Conservation (phyloP, 2,113 vertebrate species). For the Erythrolamprus reginae region DNA sequence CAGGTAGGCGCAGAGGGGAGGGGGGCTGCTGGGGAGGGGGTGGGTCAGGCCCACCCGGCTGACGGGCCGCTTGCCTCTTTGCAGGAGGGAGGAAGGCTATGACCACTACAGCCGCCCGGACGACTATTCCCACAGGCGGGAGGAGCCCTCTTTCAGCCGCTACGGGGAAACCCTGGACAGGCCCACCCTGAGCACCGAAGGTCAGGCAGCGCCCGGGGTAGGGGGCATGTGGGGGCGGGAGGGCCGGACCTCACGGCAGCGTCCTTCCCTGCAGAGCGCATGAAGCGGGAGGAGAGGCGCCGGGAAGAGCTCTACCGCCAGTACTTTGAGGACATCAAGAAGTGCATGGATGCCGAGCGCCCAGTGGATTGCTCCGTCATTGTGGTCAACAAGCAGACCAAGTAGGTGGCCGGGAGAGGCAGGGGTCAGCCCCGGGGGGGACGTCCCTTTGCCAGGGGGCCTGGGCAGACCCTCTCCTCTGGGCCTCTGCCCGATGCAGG, state of each 20-base stretch:
- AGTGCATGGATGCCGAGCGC: conserved; percentile 86
- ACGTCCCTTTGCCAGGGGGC: background rate
- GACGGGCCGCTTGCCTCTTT: background rate
- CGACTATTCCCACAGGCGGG: conserved; percentile 84
- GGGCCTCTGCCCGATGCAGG: conserved; percentile 65
- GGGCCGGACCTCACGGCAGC: background rate
- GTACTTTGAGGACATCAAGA: conserved; percentile 95
- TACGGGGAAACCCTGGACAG: conserved; percentile 86
- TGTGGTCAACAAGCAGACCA: conserved; percentile 94
- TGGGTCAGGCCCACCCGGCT: background rate
- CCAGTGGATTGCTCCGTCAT: conserved; percentile 97
- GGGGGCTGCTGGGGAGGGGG: background rate
- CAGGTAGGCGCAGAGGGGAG: background rate
- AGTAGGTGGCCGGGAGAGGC: conserved; percentile 74
- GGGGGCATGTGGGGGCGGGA: fast-evolving
- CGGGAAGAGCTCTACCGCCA: conserved; percentile 93
- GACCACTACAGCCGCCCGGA: conserved; percentile 80
- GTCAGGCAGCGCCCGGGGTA: conserved; percentile 48
- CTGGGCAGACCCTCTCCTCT: background rate
- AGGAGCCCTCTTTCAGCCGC: conserved; percentile 80
- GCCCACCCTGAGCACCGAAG: conserved; percentile 74
- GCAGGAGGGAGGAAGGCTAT: conserved; percentile 78
- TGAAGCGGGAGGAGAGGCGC: conserved; percentile 84
- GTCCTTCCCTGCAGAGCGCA: conserved; percentile 66
- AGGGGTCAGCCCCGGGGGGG: too few relatives aligned